Evolutionary conservation across 2,797 vertebrate species (phyloP), one percentile per base, ranked within the genome.

Genomic region (Epinephelus coioides): DNA sequence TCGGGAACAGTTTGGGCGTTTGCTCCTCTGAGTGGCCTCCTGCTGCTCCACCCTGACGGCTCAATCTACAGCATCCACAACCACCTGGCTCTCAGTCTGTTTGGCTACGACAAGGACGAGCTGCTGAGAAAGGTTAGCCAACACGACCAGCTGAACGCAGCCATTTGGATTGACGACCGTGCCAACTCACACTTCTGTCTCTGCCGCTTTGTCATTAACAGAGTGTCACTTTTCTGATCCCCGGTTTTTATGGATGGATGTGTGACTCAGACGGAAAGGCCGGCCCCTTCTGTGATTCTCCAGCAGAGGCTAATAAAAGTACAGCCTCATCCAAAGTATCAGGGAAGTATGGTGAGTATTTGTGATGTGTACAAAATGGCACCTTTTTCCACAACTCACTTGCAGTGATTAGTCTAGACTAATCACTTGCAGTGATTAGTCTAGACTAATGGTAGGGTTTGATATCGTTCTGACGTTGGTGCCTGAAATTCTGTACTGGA

Each of bases 201-300:
- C 65, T 78, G 30, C 76, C 80, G 21, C 46, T 80, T 86, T 78
- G 55, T 80, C 79, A 38, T 91, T 87, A 86, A 83, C 88, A 99
- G 98, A 96, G 92, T 38, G 94, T 99, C 84, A 96, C 96, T 11
- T 97, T 97, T 89, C 92, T 99, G 91, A 97, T 99, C 76, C 97
- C 98, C 25, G 95, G 95, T 60, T 99, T 99, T 94, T 98, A 96
- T 84, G 94, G 94, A 51, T 94, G 95, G 91, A 96, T 97, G 96
- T 91, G 88, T 65, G 85, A 88, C 19, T 61, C 73, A 0, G 86
- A 87, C 27, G 88, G 88, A 72, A 88, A 87, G 17, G 83, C 88
- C 61, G 76, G 84, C 59, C 85, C 83, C 9, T 86, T 83, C 4
- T 79, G 62, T n/a, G 78, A 82, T 68, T 89, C 85, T 81, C 88